phyloP scores from a whole-genome alignment of 2,113 vertebrate genomes.

The Panthera leo region DNA sequence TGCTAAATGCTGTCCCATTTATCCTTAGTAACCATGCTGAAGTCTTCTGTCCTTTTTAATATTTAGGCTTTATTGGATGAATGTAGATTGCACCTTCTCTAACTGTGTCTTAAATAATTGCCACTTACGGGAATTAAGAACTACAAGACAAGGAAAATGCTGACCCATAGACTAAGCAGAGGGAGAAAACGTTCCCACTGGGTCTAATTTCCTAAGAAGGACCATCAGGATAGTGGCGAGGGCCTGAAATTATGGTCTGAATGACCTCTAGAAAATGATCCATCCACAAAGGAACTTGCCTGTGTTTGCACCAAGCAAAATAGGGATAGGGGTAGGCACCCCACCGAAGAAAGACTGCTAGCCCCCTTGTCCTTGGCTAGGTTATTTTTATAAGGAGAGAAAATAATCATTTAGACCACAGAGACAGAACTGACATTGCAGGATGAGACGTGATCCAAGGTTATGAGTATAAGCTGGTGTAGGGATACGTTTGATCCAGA shows the following conservation, averaged over 20 bases:
- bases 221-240: slow-evolving; percentile 83
- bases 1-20: slow-evolving; percentile 83
- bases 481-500: slow-evolving; percentile 50
- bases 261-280: slow-evolving; percentile 85
- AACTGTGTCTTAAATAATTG: slow-evolving; percentile 88
- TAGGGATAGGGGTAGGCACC: slow-evolving; percentile 61
- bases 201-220: slow-evolving; percentile 86
- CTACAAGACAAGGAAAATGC: slow-evolving; percentile 86
- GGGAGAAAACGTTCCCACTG: slow-evolving; percentile 85
- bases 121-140: slow-evolving; percentile 88
- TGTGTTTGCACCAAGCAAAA: slow-evolving; percentile 80
- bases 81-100: slow-evolving; percentile 86
- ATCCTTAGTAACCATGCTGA: slow-evolving; percentile 83
- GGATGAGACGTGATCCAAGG: not conserved
- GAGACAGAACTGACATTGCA: not conserved
- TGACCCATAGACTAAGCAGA: slow-evolving; percentile 85
- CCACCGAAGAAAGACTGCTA: slow-evolving; percentile 63
- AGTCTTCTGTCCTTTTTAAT: slow-evolving; percentile 87
- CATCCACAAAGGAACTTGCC: slow-evolving; percentile 79
- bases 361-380: slow-evolving; percentile 69
- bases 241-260: slow-evolving; percentile 83
- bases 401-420: slow-evolving; percentile 41
- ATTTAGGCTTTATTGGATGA: slow-evolving; percentile 88
- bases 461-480: not conserved
- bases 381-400: slow-evolving; percentile 42